Evolutionary conservation across 1,140 invertebrate genomes (phyloP), one percentile per base, ranked within the genome.

Genomic region (Apolygus lucorum): DNA sequence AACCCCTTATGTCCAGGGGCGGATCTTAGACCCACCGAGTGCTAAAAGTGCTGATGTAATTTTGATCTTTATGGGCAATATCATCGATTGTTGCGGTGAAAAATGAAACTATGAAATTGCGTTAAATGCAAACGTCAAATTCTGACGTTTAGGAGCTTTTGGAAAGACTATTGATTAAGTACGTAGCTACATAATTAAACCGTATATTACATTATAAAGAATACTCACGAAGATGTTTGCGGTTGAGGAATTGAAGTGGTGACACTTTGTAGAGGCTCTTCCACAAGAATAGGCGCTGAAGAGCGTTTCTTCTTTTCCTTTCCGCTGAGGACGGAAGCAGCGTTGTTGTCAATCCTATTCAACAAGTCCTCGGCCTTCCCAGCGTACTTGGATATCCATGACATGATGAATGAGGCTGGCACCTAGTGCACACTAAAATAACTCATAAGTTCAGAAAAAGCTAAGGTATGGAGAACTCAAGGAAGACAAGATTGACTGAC

Each of bases 311-410:
- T 64, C 17, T 73, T 75, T 71, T 79, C 79, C 0, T 81, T 79
- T 72, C 80, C 86, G 76, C 78, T 82, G 71, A 87, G 77, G 52
- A 88, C 90, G 21, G 84, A 85, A 0, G 90, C 91, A n/a, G 91
- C 91, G 80, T 88, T 90, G 76, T 91, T 83, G 75, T 94, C 92
- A 29, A 94, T 85, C 81, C 90, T 91, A 77, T 92, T 92, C 11
- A 94, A 78, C 34, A 93, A 84, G 77, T 88, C 85, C 78, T 93
- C 92, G 34, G 91, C 91, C 77, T 89, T 91, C 28, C 87, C 91
- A 69, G 91, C 90, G 52, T 93, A 81, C 73, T 87, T 90, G 70
- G 86, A 85, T 52, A 94, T 81, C 91, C 91, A 93, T 68, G 91
- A 90, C 91, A 93, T 94, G 27, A 73, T 68, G n/a, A n/a, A n/a